A percentile compares a stretch with the other conserved stretches of the same genome.
These are phyloP conservation scores for Junonia oenone DNA, from an alignment of 2,888 invertebrate genomes.

Conservation along the genomic window DNA sequence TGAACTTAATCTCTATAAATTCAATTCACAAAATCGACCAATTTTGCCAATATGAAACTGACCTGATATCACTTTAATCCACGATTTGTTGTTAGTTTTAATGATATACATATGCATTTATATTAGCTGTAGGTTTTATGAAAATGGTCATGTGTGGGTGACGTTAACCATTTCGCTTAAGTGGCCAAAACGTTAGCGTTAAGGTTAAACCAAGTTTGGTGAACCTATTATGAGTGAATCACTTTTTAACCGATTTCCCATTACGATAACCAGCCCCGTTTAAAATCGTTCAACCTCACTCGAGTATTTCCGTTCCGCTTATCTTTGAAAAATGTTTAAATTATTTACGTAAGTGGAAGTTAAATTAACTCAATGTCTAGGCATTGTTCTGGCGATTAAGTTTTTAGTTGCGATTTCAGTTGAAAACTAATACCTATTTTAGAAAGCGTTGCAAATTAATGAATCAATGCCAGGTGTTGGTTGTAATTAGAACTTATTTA, in stretches of 20 bases:
- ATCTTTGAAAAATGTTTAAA: slow-evolving; percentile 21
- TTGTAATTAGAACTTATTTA: neutral
- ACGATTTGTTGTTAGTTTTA: no score
- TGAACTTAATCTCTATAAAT: neutral
- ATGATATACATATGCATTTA: neutral
- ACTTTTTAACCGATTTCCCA: slow-evolving; percentile 32
- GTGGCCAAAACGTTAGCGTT: neutral
- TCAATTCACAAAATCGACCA: neutral
- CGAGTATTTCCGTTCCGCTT: slow-evolving; percentile 31
- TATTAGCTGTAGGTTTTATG: neutral
- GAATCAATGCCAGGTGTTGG: neutral
- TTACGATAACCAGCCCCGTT: slow-evolving; percentile 30
- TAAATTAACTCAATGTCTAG: slow-evolving; percentile 9
- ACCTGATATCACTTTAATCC: no score
- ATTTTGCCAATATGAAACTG: no score
- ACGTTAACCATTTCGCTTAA: neutral
- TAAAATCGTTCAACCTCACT: slow-evolving; percentile 32
- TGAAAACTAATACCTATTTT: neutral
- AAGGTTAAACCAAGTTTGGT: slow-evolving; percentile 16
- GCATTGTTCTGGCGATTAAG: neutral
- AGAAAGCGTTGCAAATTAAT: neutral
- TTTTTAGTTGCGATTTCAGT: neutral
- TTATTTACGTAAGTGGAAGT: slow-evolving; percentile 24
- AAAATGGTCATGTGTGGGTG: neutral
- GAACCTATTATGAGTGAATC: slow-evolving; percentile 33